phyloP scores from a whole-genome alignment of 1,140 invertebrate genomes.

The Drosophila subpulchrella region DNA sequence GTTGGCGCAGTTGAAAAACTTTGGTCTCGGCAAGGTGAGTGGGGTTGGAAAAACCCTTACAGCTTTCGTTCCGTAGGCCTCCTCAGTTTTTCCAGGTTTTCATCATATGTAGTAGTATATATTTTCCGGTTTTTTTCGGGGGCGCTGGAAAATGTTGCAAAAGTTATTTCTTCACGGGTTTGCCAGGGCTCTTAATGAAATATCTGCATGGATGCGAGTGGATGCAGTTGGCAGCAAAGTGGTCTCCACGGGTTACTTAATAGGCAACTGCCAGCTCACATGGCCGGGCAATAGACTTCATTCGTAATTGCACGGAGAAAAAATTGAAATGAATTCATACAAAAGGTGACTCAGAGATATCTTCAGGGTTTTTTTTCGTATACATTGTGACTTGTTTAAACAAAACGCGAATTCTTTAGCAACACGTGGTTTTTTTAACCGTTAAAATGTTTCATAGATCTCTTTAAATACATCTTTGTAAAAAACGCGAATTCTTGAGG shows the following conservation, averaged over 20 bases:
- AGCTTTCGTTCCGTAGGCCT: conserved; percentile 56
- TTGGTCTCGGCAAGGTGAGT: conserved; percentile 50
- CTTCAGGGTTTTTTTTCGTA: neutral
- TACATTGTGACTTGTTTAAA: neutral
- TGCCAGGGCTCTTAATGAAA: conserved; percentile 67
- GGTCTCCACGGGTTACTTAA: conserved; percentile 58
- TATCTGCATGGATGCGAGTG: conserved; percentile 39
- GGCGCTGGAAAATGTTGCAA: conserved; percentile 70
- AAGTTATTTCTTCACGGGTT: conserved; percentile 77
- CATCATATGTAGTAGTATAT: neutral
- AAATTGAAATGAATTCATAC: neutral
- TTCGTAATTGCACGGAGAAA: neutral
- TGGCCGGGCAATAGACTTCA: conserved; percentile 25
- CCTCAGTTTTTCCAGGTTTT: conserved; percentile 26
- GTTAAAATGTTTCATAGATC: too few relatives aligned
- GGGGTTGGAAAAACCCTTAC: conserved; percentile 31
- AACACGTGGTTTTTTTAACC: neutral
- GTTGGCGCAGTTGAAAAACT: conserved; percentile 73
- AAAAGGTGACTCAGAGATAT: neutral
- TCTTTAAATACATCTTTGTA: too few relatives aligned
- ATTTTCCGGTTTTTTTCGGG: conserved; percentile 25
- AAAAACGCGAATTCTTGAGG: too few relatives aligned
- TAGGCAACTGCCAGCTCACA: conserved; percentile 30
- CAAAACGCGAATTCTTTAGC: neutral
- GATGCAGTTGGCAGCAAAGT: conserved; percentile 53